Evolutionary conservation across 1,140 invertebrate genomes (phyloP).

Genomic region (Ruditapes philippinarum): DNA sequence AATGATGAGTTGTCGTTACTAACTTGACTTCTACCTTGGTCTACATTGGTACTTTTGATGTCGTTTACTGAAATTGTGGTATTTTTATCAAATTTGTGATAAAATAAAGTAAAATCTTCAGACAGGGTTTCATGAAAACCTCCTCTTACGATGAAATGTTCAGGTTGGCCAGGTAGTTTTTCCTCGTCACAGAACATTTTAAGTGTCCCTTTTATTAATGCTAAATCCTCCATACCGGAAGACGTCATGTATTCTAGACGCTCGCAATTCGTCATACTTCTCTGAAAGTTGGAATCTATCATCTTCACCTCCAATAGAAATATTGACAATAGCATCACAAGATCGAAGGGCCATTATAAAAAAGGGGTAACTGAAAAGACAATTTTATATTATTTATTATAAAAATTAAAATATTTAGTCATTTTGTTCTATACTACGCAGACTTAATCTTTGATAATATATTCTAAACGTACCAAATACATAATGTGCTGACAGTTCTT

Average conservation of each 20-base stretch:
- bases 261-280: conserved; percentile 57
- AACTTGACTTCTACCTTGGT: no score
- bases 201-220: not conserved
- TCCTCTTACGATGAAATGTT: not conserved
- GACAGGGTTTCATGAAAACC: not conserved
- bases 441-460: no score
- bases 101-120: not conserved
- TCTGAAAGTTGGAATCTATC: conserved; percentile 23
- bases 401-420: no score
- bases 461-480: no score
- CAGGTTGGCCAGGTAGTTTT: not conserved
- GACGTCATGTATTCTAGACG: conserved; percentile 44
- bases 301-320: conserved; percentile 31
- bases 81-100: not conserved
- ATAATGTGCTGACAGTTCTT: no score
- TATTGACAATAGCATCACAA: conserved; percentile 51
- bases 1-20: no score
- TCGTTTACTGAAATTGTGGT: not conserved
- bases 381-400: no score
- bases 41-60: not conserved
- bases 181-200: conserved; percentile 7
- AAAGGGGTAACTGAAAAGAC: no score
- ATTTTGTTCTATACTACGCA: no score
- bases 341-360: no score
- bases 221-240: conserved; percentile 26